phyloP scores from a whole-genome alignment of 2,888 invertebrate species.

The Syritta pipiens region DNA sequence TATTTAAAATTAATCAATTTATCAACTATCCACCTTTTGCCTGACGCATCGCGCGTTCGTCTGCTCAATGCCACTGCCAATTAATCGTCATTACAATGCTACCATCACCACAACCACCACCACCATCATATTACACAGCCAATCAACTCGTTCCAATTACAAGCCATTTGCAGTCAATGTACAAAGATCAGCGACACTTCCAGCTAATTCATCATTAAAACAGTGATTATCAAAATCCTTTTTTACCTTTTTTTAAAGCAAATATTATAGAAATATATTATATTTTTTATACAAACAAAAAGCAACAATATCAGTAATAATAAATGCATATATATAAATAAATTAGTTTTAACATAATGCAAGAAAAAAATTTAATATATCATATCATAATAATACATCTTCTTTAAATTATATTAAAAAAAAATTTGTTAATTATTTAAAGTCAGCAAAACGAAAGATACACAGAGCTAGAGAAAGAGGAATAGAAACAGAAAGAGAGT shows the following conservation, averaged over 20 bases:
- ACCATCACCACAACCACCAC: conserved; percentile 36
- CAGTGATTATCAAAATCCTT: conserved; percentile 73
- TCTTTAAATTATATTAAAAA: conserved; percentile 56
- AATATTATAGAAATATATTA: conserved; percentile 65
- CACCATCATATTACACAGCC: conserved; percentile 72
- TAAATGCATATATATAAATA: conserved; percentile 63
- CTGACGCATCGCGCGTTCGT: conserved; percentile 20
- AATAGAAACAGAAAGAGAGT: neutral
- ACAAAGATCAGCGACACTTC: conserved; percentile 93
- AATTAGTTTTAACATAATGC: conserved; percentile 58
- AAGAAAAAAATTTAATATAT: conserved; percentile 59
- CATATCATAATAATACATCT: conserved; percentile 62
- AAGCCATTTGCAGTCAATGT: conserved; percentile 80
- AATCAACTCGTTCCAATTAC: conserved; percentile 80
- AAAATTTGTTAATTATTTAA: conserved; percentile 63
- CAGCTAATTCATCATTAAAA: conserved; percentile 88
- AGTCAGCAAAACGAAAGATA: conserved; percentile 54
- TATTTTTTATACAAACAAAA: conserved; percentile 64
- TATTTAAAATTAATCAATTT: conserved; percentile 35
- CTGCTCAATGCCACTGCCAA: conserved; percentile 15
- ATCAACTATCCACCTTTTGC: conserved; percentile 59
- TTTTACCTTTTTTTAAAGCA: conserved; percentile 57
- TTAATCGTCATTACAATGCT: conserved; percentile 44
- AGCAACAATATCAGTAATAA: conserved; percentile 59
- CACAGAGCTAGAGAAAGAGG: conserved; percentile 22